Percentiles rank a stretch among this genome's conserved stretches.
Evolutionary conservation across 2,888 invertebrate genomes (phyloP).

Genomic region (Dexiosoma caninum): DNA sequence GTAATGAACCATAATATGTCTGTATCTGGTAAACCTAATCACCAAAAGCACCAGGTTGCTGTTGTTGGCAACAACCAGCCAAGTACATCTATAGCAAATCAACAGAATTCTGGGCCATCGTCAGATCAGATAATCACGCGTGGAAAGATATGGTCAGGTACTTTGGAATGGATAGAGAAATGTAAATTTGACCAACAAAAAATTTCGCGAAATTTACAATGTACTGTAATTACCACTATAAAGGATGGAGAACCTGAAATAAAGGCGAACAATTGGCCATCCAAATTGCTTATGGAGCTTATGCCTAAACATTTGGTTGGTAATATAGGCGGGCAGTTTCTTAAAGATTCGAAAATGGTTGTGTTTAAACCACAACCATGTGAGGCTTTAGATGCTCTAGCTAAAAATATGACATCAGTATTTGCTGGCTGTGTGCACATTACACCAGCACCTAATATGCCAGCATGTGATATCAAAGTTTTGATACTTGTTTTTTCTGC

Average conservation of each 20-base stretch:
- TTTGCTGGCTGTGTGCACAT: constrained; percentile 98
- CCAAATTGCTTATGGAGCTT: constrained; percentile 93
- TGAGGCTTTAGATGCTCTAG: constrained; percentile 90
- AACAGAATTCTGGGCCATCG: constrained; percentile 58
- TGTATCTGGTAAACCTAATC: constrained; percentile 72
- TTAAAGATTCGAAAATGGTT: constrained; percentile 95
- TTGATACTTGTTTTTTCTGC: constrained; percentile 87
- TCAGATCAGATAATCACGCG: constrained; percentile 67
- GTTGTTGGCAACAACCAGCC: constrained; percentile 64
- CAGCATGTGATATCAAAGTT: constrained; percentile 87
- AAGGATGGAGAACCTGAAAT: constrained; percentile 93
- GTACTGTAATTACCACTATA: constrained; percentile 84
- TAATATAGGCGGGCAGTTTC: constrained; percentile 91
- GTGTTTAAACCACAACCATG: constrained; percentile 91
- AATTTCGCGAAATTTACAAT: constrained; percentile 85
- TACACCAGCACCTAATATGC: constrained; percentile 80
- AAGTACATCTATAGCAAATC: constrained; percentile 55
- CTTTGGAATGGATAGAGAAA: constrained; percentile 96
- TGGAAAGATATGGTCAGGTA: constrained; percentile 85
- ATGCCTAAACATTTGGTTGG: constrained; percentile 95
- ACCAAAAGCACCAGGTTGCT: constrained; percentile 66
- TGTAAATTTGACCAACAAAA: constrained; percentile 89
- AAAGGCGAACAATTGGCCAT: constrained; percentile 95
- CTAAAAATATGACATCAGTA: constrained; percentile 95
- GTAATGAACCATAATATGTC: constrained; percentile 68